Evolutionary conservation across 1,140 invertebrate genomes (phyloP), one percentile per base, ranked within the genome.

Genomic region (Hycleus phaleratus): DNA sequence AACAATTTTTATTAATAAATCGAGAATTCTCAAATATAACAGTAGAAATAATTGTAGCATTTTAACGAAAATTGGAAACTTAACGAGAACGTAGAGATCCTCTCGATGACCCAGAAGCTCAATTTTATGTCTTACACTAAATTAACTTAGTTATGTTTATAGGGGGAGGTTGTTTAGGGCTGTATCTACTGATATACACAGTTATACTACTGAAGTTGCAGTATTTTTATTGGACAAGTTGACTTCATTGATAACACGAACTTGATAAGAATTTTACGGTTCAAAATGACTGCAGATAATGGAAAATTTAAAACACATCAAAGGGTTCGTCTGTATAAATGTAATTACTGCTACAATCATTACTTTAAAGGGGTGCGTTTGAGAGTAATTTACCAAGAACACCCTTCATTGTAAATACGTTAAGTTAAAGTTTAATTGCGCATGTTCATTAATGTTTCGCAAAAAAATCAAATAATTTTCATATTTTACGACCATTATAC

Each of bases 141-240:
- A 71, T 71, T 71, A 71, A 71, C 62, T 68, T 64, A 65, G 69
- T 70, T 70, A 70, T 70, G 69, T 70, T 69, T 68, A 68, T 69
- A 62, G 66, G 66, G 64, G 32, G 18, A 18, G 18, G 32, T 63
- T 67, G 65, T 68, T 66, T 63, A 63, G 65, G 63, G 65, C 62
- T 68, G 67, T 68, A 63, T 69, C 60, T 63, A 56, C 47, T 64
- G 64, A 64, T 62, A 62, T 62, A 65, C 18, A 18, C 64, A 65
- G 60, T 61, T 66, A 32, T 32, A 69, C 62, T 68, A 63, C 62
- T 57, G 62, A 69, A 69, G 56, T 69, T 68, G 58, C 61, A 56
- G 60, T 18, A 18, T 18, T 18, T 69, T 69, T 67, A 69, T 69
- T 53, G 63, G 52, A 43, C 44, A 60, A 59, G 42, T 63, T 62